These are phyloP conservation scores for Conus canariensis DNA, from an alignment of 2,888 invertebrate genomes.

Conservation along the genomic window DNA sequence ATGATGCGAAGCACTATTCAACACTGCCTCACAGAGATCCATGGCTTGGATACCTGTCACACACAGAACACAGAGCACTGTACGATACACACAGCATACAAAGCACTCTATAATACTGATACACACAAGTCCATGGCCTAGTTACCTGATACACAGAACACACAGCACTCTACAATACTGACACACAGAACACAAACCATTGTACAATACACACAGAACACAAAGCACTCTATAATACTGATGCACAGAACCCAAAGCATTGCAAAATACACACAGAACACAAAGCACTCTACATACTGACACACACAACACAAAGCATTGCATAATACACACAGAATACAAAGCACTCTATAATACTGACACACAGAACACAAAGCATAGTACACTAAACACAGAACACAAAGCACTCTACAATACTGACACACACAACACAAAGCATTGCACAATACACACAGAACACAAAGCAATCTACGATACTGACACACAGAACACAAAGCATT, in stretches of 20 bases:
- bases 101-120: background rate
- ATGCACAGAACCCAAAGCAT: too few species aligned
- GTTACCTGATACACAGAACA: background rate
- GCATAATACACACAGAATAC: background rate
- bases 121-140: background rate
- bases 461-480: too few species aligned
- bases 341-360: too few species aligned
- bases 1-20: background rate
- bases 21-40: background rate
- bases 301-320: background rate
- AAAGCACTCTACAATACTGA: background rate
- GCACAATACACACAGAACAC: too few species aligned
- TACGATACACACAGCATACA: background rate
- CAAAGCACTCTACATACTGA: too few species aligned
- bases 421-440: background rate
- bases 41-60: background rate
- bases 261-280: too few species aligned
- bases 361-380: background rate
- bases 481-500: background rate
- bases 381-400: background rate
- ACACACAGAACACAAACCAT: too few species aligned
- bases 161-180: too few species aligned
- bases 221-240: background rate
- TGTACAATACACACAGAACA: background rate
- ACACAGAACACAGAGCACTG: background rate